Conservation (phyloP, 92 coral and sea anemone genomes). For the Hydrozoanthus gracilis region DNA sequence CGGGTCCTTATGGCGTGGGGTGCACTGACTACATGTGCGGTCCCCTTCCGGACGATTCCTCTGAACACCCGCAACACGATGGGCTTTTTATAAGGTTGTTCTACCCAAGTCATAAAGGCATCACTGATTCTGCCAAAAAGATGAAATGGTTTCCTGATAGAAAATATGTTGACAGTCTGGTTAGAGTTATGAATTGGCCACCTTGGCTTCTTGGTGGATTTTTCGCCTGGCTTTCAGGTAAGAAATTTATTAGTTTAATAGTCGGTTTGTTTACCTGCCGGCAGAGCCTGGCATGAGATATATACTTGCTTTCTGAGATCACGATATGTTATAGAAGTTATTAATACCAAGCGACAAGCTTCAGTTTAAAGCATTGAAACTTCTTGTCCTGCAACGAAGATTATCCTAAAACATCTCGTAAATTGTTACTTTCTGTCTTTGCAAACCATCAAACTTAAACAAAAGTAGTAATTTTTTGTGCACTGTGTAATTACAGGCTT, state of each 20-base stretch:
- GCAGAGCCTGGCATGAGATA: too few species aligned
- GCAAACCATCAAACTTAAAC: too few species aligned
- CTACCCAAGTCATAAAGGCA: slow-evolving; percentile 69
- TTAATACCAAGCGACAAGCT: too few species aligned
- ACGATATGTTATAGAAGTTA: too few species aligned
- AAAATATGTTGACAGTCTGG: slow-evolving; percentile 74
- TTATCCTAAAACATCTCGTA: too few species aligned
- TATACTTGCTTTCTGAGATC: too few species aligned
- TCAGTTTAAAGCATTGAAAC: too few species aligned
- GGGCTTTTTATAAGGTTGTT: slow-evolving; percentile 86
- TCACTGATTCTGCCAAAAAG: slow-evolving; percentile 4
- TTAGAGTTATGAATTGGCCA: slow-evolving; percentile 68
- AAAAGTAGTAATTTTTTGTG: too few species aligned
- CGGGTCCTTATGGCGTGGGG: slow-evolving; percentile 84
- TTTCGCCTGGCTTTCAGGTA: slow-evolving; percentile 80
- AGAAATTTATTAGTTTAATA: slow-evolving; percentile 2
- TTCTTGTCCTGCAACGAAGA: too few species aligned
- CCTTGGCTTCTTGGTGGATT: slow-evolving; percentile 74
- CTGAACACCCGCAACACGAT: not conserved
- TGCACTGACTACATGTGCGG: slow-evolving; percentile 91
- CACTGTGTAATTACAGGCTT: too few species aligned
- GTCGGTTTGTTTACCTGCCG: too few species aligned
- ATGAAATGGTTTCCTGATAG: slow-evolving; percentile 76
- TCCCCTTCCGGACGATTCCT: slow-evolving; percentile 7
- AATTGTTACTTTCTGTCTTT: too few species aligned